Percentiles rank a stretch among this genome's conserved stretches.
phyloP scores from a whole-genome alignment of 1,140 invertebrate species.

The Aethina tumida region DNA sequence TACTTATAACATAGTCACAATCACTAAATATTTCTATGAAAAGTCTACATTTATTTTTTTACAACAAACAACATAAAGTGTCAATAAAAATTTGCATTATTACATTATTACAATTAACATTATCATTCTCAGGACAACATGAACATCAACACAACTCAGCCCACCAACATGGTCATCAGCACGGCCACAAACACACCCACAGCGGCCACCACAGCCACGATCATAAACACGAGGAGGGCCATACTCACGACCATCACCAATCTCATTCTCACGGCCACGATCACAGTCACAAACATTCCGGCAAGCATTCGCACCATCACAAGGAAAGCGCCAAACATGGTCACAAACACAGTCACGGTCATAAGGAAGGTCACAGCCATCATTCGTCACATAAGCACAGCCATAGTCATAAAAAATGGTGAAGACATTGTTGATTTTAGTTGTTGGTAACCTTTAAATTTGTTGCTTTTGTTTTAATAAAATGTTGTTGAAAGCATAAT shows the following conservation, averaged over 20 bases:
- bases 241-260: slow-evolving; percentile 8
- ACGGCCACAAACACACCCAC: slow-evolving; percentile 7
- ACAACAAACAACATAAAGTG: too few species aligned
- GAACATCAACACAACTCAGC: slow-evolving; percentile 14
- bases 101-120: too few species aligned
- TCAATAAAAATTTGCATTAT: too few species aligned
- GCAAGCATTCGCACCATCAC: slow-evolving; percentile 2
- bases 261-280: slow-evolving; percentile 8
- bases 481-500: too few species aligned
- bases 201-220: slow-evolving; percentile 1
- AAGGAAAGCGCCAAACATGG: slow-evolving; percentile 1
- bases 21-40: too few species aligned
- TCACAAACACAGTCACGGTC: slow-evolving; percentile 4
- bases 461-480: too few species aligned
- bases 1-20: too few species aligned
- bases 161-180: slow-evolving; percentile 14
- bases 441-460: too few species aligned
- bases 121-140: too few species aligned
- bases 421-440: too few species aligned
- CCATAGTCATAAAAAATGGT: not conserved
- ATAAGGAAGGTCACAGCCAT: not conserved
- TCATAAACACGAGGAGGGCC: slow-evolving; percentile 8
- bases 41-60: too few species aligned
- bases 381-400: not conserved
- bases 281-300: slow-evolving; percentile 11